Conservation (phyloP, 1,140 invertebrate species). For the Probaryconus sp. region DNA sequence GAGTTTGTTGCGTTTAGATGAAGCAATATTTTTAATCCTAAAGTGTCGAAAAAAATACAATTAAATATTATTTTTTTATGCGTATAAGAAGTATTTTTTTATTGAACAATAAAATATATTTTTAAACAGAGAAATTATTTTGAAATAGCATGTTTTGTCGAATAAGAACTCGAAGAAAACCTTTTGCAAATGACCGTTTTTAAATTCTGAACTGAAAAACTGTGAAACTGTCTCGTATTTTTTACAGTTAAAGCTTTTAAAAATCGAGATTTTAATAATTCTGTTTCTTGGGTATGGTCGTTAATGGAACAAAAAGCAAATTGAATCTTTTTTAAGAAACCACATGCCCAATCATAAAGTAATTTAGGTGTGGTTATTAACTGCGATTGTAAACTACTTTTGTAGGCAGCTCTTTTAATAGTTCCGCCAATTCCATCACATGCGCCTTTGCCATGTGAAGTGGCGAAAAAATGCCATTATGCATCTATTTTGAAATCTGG, state of each 20-base stretch:
- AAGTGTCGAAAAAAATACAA: too few species aligned
- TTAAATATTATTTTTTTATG: too few species aligned
- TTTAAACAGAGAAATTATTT: too few species aligned
- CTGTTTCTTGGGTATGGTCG: constrained; percentile 9
- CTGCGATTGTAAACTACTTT: constrained; percentile 17
- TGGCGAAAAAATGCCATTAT: constrained; percentile 63
- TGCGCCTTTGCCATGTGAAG: constrained; percentile 65
- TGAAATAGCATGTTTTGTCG: too few species aligned
- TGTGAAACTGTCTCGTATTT: constrained; percentile 10
- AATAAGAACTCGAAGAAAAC: constrained; percentile 4
- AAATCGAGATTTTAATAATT: constrained; percentile 2
- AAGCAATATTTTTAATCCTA: too few species aligned
- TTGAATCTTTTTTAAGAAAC: constrained; percentile 12
- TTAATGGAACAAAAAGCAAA: constrained; percentile 21
- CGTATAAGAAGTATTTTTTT: too few species aligned
- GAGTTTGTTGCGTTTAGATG: too few species aligned
- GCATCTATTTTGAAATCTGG: constrained; percentile 54
- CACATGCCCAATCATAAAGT: constrained; percentile 26
- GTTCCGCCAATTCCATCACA: constrained; percentile 14
- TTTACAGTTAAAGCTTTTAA: constrained; percentile 4
- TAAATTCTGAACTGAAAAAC: constrained; percentile 12
- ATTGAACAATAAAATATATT: too few species aligned
- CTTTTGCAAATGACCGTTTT: constrained; percentile 11
- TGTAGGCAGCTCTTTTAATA: constrained; percentile 14
- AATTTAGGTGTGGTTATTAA: constrained; percentile 2